Conservation (phyloP, 2,888 invertebrate species). For the Netelia virgata region DNA sequence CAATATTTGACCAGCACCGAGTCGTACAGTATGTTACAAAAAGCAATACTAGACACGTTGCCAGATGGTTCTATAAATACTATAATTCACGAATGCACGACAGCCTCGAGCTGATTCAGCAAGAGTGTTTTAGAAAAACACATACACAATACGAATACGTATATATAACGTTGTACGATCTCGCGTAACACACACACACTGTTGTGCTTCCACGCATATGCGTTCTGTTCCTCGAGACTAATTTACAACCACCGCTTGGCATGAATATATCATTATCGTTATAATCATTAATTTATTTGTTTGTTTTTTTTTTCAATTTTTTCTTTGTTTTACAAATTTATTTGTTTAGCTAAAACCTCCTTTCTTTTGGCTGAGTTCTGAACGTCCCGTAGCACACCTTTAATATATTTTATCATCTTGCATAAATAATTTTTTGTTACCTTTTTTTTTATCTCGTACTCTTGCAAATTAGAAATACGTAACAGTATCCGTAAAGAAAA, state of each 20-base stretch:
- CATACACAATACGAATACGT: constrained; percentile 2
- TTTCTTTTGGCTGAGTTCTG: constrained; percentile 83
- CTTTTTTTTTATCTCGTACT: constrained; percentile 31
- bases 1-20: constrained; percentile 16
- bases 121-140: constrained; percentile 36
- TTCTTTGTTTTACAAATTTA: constrained; percentile 39
- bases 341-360: constrained; percentile 53
- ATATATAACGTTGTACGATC: constrained; percentile 13
- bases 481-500: constrained; percentile 65
- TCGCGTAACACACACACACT: constrained; percentile 33
- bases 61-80: constrained; percentile 58
- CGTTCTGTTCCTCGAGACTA: constrained; percentile 62
- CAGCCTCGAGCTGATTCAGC: constrained; percentile 54
- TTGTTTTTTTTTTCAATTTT: not conserved
- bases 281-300: constrained; percentile 51
- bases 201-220: constrained; percentile 63
- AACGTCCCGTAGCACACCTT: constrained; percentile 72
- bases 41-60: constrained; percentile 49
- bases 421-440: constrained; percentile 28
- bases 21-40: constrained; percentile 29
- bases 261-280: constrained; percentile 74
- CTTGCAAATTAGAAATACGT: constrained; percentile 61
- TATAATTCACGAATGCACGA: constrained; percentile 54
- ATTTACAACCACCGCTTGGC: constrained; percentile 69
- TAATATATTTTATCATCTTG: constrained; percentile 37